These are phyloP conservation scores for Rhinolophus sinicus DNA, from an alignment of 2,113 vertebrate genomes.

Conservation along the genomic window DNA sequence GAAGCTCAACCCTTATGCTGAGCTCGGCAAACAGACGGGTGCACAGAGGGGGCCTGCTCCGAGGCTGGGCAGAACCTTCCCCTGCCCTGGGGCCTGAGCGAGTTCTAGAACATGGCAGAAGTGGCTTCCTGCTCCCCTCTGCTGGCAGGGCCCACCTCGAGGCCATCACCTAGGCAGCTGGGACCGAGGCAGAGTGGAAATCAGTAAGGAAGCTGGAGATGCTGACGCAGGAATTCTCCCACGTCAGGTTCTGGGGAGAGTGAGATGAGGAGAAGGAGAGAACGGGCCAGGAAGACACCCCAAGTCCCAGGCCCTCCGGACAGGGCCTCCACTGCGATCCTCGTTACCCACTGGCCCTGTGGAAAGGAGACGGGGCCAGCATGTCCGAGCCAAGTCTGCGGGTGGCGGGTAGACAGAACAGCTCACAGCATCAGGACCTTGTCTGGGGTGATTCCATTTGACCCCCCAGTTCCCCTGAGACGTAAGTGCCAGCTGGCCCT, in stretches of 20 bases:
- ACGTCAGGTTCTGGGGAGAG: conserved; percentile 64
- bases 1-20: background rate
- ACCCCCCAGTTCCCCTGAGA: background rate
- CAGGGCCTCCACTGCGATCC: background rate
- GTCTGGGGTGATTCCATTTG: background rate
- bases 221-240: conserved; percentile 81
- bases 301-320: conserved; percentile 68
- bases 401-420: background rate
- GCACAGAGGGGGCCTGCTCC: background rate
- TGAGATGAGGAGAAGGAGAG: conserved; percentile 49
- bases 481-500: background rate
- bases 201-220: conserved; percentile 80
- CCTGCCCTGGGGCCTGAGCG: background rate
- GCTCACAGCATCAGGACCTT: background rate
- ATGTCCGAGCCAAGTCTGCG: no score
- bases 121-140: conserved; percentile 26
- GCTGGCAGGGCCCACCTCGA: background rate
- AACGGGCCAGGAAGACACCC: conserved; percentile 74
- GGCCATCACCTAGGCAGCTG: conserved; percentile 60
- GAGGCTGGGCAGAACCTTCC: background rate
- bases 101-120: conserved; percentile 36
- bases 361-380: background rate
- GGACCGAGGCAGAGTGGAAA: conserved; percentile 78
- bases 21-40: background rate
- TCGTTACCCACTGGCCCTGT: background rate